These are phyloP conservation scores for Apostichopus parvimensis DNA, from an alignment of 35 echinoderm and acorn worm genomes.

Conservation along the genomic window DNA sequence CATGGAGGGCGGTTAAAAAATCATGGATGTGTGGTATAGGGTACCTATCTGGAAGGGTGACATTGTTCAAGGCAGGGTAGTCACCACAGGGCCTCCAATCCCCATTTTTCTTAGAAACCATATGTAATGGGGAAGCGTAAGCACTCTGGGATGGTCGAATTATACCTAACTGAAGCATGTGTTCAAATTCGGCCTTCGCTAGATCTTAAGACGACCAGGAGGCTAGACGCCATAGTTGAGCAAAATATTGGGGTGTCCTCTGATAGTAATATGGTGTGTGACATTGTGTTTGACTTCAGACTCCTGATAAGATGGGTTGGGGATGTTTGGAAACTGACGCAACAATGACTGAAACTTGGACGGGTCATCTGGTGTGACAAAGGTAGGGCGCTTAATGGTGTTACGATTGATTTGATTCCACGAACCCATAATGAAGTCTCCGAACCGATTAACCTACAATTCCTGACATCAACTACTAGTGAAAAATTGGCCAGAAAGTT, in stretches of 20 bases:
- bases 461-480: background rate
- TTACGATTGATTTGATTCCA: no score
- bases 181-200: constrained; percentile 46
- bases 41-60: constrained; percentile 43
- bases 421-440: background rate
- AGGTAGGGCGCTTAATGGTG: background rate
- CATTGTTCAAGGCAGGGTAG: constrained; percentile 32
- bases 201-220: background rate
- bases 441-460: background rate
- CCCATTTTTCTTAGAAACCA: constrained; percentile 55
- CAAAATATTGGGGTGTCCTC: constrained; percentile 1
- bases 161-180: constrained; percentile 48
- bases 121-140: constrained; percentile 52
- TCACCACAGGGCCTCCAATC: constrained; percentile 60
- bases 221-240: constrained; percentile 37
- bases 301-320: constrained; percentile 5
- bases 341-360: background rate
- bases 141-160: constrained; percentile 52
- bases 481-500: background rate
- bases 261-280: constrained; percentile 56
- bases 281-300: constrained; percentile 40
- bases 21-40: constrained; percentile 69
- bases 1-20: constrained; percentile 39
- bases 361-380: background rate
- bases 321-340: background rate